These are phyloP conservation scores for Julus scanicus DNA, from an alignment of 2,888 invertebrate species.

Conservation along the genomic window DNA sequence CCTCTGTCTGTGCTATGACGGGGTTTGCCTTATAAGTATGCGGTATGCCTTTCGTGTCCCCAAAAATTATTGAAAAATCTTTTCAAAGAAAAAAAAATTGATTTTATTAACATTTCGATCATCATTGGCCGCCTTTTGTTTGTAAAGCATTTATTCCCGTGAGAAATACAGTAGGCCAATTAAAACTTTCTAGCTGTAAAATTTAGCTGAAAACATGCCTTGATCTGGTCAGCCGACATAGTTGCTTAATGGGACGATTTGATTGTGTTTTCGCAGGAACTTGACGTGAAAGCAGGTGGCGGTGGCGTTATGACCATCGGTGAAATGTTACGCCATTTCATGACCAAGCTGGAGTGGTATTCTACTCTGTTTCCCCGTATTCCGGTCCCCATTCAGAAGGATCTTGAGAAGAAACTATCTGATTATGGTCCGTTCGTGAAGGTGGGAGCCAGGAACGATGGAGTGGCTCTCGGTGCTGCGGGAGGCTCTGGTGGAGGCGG, in stretches of 20 bases:
- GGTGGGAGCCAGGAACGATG: conserved; percentile 68
- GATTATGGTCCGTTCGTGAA: conserved; percentile 64
- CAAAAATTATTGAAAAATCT: background rate
- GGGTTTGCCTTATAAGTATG: conserved; percentile 1
- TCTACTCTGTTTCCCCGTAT: conserved; percentile 98
- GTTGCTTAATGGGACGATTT: background rate
- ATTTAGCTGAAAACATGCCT: background rate
- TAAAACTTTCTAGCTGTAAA: background rate
- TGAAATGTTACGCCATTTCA: conserved; percentile 88
- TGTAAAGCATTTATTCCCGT: conserved; percentile 45
- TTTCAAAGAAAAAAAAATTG: no score
- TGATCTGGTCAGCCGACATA: background rate
- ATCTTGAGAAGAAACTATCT: conserved; percentile 80
- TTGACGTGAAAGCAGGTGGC: conserved; percentile 98
- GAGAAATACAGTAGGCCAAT: conserved; percentile 57
- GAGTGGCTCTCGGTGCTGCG: conserved; percentile 61
- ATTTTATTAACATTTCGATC: background rate
- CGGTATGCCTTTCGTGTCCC: conserved; percentile 7
- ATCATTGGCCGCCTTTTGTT: background rate
- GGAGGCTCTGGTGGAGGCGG: conserved; percentile 56
- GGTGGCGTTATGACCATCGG: conserved; percentile 94
- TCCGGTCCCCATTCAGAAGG: conserved; percentile 95
- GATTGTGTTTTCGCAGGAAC: conserved; percentile 72
- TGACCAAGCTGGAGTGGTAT: conserved; percentile 98
- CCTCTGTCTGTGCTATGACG: conserved; percentile 21